Base-by-base conservation (phyloP, 2,888 invertebrate species). In the Cephus sareptanus region DNA sequence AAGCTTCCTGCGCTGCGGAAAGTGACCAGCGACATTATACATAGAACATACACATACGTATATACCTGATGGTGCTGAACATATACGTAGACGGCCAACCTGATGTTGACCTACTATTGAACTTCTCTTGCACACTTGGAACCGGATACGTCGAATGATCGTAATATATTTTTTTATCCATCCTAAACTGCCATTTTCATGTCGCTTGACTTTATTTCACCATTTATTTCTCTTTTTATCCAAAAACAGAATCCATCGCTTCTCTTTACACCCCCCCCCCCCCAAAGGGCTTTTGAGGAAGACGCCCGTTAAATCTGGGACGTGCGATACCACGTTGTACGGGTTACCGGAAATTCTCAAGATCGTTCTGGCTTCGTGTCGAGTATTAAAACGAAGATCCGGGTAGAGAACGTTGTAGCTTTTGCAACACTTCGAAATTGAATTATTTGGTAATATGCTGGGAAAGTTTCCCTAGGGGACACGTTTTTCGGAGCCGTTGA, bases 1-100 rank as follows among this genome's bases (percentile, higher is more conserved):
- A 71, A 71, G 71, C 71, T 71, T 34, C 71, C 13, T 15, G 71
- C 71, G 71, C 71, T 71, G 71, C 56, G 56, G 56, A 56, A 56
- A 56, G 56, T 56, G 56, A 56, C 56, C 56, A 56, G 9, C 56
- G 6, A 56, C 56, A 2, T 56, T 23, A 56, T 23, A n/a, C n/a
- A 23, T 56, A 56, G 56, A 56, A 56, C 9, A 15, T 15, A 56
- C 23, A 56, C 23, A 56, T 56, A 56, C 56, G 23, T 56, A 56
- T 56, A 56, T 56, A 56, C 56, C 23, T 9, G 56, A 23, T 56
- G 56, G 9, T 23, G 56, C 56, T 56, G 9, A 56, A 56, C 1
- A 15, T 56, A 56, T 56, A 56, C 56, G 23, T 23, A 23, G 2
- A 56, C 1, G 56, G 56, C 23, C 23, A 23, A 56, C 56, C 56